Evolutionary conservation across 2,888 invertebrate species (phyloP), one percentile per base, ranked within the genome.

Genomic region (Eulithis testata): DNA sequence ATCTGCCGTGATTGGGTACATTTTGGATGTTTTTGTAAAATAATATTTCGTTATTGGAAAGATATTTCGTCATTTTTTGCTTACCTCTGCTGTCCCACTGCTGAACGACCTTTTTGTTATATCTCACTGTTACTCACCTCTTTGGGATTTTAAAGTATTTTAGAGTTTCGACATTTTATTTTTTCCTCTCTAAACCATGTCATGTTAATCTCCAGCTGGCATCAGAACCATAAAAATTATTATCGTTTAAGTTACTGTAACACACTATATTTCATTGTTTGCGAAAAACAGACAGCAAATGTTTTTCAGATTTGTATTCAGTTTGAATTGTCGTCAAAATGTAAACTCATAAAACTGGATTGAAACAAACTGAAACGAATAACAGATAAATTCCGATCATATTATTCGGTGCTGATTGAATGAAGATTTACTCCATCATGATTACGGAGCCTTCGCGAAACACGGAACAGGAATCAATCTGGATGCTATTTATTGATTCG

Each of bases 1-100:
- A 69, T 65, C 47, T 54, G 52, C 40, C 57, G 21, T 56, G 63
- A 71, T 71, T 68, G 68, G 56, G 62, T 68, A 58, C 40, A 63
- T 68, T 54, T 60, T 57, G 55, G 12, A 31, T 63, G 14, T 44
- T 63, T 57, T 49, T 49, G 51, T 55, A 8, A n/a, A 31, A 8
- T 37, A 4, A 21, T 49, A 49, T 49, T 49, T 49, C n/a, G 49
- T 21, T 37, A 21, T 21, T 21, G 21, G 21, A 21, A 21, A 12
- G 3, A 12, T 36, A 36, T 52, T 52, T 52, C 31, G 31, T 2
- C 1, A 31, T 31, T 31, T 31, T 31, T 31, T 31, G 6, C 6
- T 31, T 3, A 31, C 4, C 4, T 3, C 1, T 31, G 31, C 31
- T 31, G 31, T 31, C 3, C 31, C 5, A 0, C 31, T 6, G 6